Evolutionary conservation across 2,888 invertebrate genomes (phyloP), one percentile per base, ranked within the genome.

Genomic region (Neoascia interrupta): DNA sequence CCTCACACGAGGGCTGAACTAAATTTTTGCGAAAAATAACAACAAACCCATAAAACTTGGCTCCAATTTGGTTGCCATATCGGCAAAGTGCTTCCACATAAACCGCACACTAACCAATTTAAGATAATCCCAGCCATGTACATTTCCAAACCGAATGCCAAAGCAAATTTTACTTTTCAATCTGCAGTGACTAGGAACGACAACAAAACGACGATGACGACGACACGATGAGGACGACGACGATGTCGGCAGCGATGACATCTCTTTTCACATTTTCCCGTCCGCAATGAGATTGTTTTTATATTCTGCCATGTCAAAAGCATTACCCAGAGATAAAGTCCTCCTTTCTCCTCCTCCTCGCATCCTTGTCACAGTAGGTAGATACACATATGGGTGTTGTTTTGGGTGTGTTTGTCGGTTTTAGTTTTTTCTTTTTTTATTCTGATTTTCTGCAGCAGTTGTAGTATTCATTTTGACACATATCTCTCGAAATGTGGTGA

Each of bases 391-490:
- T 21, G 26, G 4, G 26, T 8, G 31, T 31, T 6, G n/a, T 8
- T n/a, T 31, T 3, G n/a, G n/a, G 31, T n/a, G n/a, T n/a, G 31
- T 5, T 31, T 6, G 8, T 31, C 8, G 2, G 2, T 6, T 31
- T 31, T 31, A n/a, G 3, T 6, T 31, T n/a, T 4, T 4, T 6
- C 8, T 6, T 8, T 5, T 31, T 31, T 31, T 6, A 3, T 31
- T 4, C 3, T 31, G 8, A 3, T 31, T 31, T 31, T 31, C 10
- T 26, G 8, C 3, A 31, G 31, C n/a, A 8, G 8, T 31, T 6
- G 10, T n/a, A n/a, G 31, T n/a, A 31, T 31, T n/a, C 53, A 68
- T 68, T 76, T 72, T 79, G 66, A 79, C 54, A 79, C 66, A 72
- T 64, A 58, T 75, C 69, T 47, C 41, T 36, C 41, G 61, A 3